Percentiles rank a stretch among this genome's conserved stretches.
Evolutionary conservation across 1,140 invertebrate genomes (phyloP).

Genomic region (Carposina sasakii): DNA sequence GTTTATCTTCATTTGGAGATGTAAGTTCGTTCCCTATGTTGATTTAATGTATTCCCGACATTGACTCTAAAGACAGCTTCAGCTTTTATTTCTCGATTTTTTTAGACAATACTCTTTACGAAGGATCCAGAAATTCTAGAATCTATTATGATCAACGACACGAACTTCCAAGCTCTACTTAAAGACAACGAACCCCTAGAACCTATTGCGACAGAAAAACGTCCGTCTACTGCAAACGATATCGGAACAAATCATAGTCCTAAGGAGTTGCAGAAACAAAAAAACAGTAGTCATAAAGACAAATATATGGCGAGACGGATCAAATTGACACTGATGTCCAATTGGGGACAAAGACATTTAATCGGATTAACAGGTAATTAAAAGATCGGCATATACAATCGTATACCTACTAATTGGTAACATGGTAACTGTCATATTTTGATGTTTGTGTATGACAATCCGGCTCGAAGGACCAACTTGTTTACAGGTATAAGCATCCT

Average conservation of each 20-base stretch:
- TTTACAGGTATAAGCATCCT: constrained; percentile 52
- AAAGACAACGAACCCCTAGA: constrained; percentile 51
- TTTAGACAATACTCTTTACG: constrained; percentile 88
- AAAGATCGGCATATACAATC: too few species aligned
- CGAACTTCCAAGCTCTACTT: constrained; percentile 74
- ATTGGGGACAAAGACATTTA: constrained; percentile 73
- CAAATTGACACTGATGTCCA: constrained; percentile 73
- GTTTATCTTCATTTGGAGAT: constrained; percentile 83
- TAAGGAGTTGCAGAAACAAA: constrained; percentile 14
- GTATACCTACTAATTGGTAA: too few species aligned
- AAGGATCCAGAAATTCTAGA: constrained; percentile 83
- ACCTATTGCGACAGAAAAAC: constrained; percentile 54
- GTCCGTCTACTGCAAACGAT: constrained; percentile 74
- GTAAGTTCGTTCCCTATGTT: constrained; percentile 71
- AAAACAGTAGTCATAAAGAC: constrained; percentile 34
- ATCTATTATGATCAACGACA: constrained; percentile 81
- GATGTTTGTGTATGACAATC: not conserved
- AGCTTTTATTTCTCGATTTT: constrained; percentile 10
- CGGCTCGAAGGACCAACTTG: too few species aligned
- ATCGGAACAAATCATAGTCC: constrained; percentile 40
- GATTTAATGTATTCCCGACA: not conserved
- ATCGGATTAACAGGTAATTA: constrained; percentile 76
- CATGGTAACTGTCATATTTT: not conserved
- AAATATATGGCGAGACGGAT: constrained; percentile 65
- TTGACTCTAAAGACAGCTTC: not conserved